Percentiles rank a stretch among this genome's conserved stretches.
Evolutionary conservation across 2,797 vertebrate species (phyloP).

Genomic region (Poecile montanus): DNA sequence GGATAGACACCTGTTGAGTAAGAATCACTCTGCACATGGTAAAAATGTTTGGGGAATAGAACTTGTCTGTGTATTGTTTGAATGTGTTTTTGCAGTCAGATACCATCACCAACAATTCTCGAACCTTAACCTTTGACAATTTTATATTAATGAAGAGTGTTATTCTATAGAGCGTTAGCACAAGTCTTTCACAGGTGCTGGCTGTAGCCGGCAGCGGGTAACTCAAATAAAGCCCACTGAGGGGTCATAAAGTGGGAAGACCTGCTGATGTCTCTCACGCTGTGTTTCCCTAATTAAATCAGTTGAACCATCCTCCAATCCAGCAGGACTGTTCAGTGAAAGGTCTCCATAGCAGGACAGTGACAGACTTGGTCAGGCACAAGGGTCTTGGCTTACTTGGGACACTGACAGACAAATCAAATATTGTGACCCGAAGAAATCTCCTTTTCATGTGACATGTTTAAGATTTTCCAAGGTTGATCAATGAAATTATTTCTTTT

Average conservation of each 20-base stretch:
- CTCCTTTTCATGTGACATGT: not conserved
- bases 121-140: not conserved
- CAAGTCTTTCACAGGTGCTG: fast-evolving
- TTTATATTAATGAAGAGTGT: not conserved
- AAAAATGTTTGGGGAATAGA: not conserved
- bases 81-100: not conserved
- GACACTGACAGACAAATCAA: not conserved
- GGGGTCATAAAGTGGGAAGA: not conserved
- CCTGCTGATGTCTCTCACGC: not conserved
- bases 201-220: fast-evolving
- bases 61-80: not conserved
- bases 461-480: not conserved
- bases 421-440: not conserved
- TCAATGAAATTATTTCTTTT: not conserved
- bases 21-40: not conserved
- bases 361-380: not conserved
- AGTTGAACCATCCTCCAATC: not conserved
- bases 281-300: not conserved
- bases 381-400: fast-evolving
- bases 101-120: not conserved
- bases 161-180: not conserved
- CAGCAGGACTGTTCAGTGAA: not conserved
- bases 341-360: not conserved
- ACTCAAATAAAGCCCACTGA: not conserved
- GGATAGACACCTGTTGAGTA: not conserved